Evolutionary conservation across 2,888 invertebrate species (phyloP), one percentile per base, ranked within the genome.

Genomic region (Oxyscelio sp.): DNA sequence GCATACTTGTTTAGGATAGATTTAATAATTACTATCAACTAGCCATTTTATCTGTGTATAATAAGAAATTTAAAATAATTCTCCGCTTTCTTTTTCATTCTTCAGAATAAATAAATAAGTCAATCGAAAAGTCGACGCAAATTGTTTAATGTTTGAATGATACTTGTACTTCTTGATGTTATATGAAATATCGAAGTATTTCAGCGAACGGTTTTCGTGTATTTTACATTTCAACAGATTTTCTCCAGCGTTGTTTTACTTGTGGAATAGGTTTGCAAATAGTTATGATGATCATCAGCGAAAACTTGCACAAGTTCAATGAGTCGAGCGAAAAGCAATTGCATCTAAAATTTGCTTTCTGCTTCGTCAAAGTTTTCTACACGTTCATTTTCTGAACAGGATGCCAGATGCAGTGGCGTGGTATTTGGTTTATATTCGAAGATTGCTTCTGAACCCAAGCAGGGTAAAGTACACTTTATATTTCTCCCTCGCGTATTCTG

Each of bases 351-450:
- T 45, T 83, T 75, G 77, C 59, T 66, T 77, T 74, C 74, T 85
- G 86, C 17, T 89, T 85, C 45, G 74, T 92, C 22, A 90, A 92
- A 79, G 90, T 94, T 71, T 34, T 93, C 1, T 95, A 95, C 87
- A 95, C 95, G 34, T 95, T 95, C 82, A 88, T 95, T 4, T 95
- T 95, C 86, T 94, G 95, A 54, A 87, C 95, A 1, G 93, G 94
- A 6, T 95, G 95, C 82, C 95, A 95, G 77, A 92, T 95, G 88
- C 95, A 95, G 52, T 96, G 96, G 95, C 92, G 95, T 48, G 95
- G 95, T 38, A 90, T 93, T n/a, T 96, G 95, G 95, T 90, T 91
- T 22, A 87, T 95, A 58, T 92, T 94, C 75, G 94, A 93, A 79
- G 77, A 87, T 13, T 89, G 78, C 75, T 87, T 90, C 40, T 86